phyloP scores from a whole-genome alignment of 2,888 invertebrate genomes.

The Acrobasis consociella region DNA sequence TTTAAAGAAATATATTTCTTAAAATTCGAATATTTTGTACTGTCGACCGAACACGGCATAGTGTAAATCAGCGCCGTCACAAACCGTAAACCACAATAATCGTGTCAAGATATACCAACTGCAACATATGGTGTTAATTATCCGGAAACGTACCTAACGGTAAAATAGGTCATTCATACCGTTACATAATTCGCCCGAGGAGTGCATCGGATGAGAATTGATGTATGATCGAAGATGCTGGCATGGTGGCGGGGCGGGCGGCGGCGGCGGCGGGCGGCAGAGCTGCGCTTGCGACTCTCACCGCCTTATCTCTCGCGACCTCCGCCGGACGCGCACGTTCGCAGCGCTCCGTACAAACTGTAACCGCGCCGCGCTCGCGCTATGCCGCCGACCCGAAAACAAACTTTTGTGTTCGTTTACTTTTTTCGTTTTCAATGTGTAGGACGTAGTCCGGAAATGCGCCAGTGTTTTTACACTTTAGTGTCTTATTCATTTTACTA shows the following conservation, averaged over 20 bases:
- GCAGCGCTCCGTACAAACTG: slow-evolving; percentile 61
- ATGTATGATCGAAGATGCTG: slow-evolving; percentile 70
- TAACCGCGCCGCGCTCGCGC: slow-evolving; percentile 63
- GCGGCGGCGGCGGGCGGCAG: slow-evolving; percentile 52
- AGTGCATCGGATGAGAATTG: slow-evolving; percentile 74
- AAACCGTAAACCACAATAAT: neutral
- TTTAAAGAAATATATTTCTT: slow-evolving; percentile 37
- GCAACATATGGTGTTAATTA: slow-evolving; percentile 16
- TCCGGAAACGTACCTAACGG: slow-evolving; percentile 28
- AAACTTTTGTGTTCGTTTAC: slow-evolving; percentile 61
- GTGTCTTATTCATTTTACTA: slow-evolving; percentile 38
- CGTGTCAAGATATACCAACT: neutral
- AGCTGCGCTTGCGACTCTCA: slow-evolving; percentile 76
- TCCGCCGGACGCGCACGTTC: slow-evolving; percentile 79
- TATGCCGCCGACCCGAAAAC: slow-evolving; percentile 68
- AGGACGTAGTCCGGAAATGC: slow-evolving; percentile 65
- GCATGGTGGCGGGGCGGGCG: slow-evolving; percentile 51
- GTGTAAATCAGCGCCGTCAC: neutral
- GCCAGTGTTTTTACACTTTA: slow-evolving; percentile 51
- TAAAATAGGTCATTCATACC: slow-evolving; percentile 67
- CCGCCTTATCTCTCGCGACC: slow-evolving; percentile 82
- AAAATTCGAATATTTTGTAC: slow-evolving; percentile 25
- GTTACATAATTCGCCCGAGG: slow-evolving; percentile 71
- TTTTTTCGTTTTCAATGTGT: slow-evolving; percentile 63
- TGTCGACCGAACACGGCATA: neutral